Base-by-base conservation (phyloP, 30 jellyfish, hydroid and myxozoan genomes). In the Turritopsis dohrnii region DNA sequence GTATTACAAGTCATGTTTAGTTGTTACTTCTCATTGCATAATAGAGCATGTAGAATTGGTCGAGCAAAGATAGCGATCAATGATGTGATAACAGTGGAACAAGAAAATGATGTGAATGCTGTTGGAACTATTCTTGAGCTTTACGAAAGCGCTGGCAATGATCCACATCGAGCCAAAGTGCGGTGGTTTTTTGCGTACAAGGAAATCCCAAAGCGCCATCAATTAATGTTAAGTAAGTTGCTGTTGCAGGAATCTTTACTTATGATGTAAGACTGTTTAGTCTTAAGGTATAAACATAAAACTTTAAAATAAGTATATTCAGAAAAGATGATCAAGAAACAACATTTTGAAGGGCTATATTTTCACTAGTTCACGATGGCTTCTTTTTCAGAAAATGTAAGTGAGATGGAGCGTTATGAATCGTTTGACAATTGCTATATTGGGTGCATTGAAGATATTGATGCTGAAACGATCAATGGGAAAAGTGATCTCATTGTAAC, bases 381-480 rank as follows among this genome's bases (percentile, higher is more conserved):
- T 74, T 74, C 60, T 23, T 71, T 74, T 74, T 19, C 21, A 74
- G 83, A 69, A 27, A 69, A 80, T 31, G 22, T 52, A 21, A 26
- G 29, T 8, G 53, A 80, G 27, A 23, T 31, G 52, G 87, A 80
- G 29, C 28, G 54, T 41, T 80, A 17, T 52, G 65, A 53, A 52
- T 23, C 54, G n/a, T 80, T 71, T 27, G 89, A 82, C 24, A 74
- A 82, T 23, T 26, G n/a, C n/a, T 18, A 16, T 8, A 27, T 27
- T 72, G 84, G 83, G 21, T 30, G 85, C 7, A 26, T 81, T 25
- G 95, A 91, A 65, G 96, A 83, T n/a, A 84, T 91, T 77, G 97
- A 91, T 87, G 97, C 97, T 1, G 97, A 91, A 75, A 87, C 97
- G 16, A 83, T 91, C 52, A 74, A n/a, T 24, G 71, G 83, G 18